Evolutionary conservation across 2,797 vertebrate genomes (phyloP).

Genomic region (Periophthalmus magnuspinnatus): DNA sequence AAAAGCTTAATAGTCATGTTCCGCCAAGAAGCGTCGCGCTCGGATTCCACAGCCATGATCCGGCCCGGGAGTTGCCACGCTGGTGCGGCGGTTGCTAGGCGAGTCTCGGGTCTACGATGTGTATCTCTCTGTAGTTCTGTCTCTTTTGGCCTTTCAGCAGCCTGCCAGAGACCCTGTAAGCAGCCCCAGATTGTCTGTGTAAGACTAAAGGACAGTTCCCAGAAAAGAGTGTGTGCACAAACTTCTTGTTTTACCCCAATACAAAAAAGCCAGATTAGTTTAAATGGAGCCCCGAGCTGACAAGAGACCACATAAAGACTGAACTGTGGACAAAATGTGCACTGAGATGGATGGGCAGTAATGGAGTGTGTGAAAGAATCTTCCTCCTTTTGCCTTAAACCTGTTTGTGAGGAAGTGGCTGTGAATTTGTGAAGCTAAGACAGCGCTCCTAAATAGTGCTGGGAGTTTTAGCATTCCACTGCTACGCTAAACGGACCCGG

Average conservation of each 20-base stretch:
- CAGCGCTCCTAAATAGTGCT: constrained; percentile 29
- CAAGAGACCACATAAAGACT: constrained; percentile 52
- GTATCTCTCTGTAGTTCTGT: constrained; percentile 45
- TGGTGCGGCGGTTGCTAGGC: constrained; percentile 61
- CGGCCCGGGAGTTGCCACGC: constrained; percentile 58
- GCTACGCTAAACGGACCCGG: constrained; percentile 24
- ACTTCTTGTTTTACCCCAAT: constrained; percentile 40
- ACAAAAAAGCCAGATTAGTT: constrained; percentile 53
- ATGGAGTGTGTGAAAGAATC: constrained; percentile 59
- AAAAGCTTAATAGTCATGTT: constrained; percentile 52
- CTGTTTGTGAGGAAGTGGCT: constrained; percentile 20
- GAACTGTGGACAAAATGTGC: constrained; percentile 45
- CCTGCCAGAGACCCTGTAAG: constrained; percentile 43
- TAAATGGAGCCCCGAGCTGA: constrained; percentile 50
- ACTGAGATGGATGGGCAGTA: constrained; percentile 53
- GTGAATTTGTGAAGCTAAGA: constrained; percentile 14
- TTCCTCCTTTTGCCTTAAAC: constrained; percentile 37
- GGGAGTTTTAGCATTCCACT: constrained; percentile 39
- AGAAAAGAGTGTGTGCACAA: constrained; percentile 26
- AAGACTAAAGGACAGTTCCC: constrained; percentile 47
- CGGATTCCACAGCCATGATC: constrained; percentile 58
- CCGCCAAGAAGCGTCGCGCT: constrained; percentile 51
- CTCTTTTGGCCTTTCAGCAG: constrained; percentile 38
- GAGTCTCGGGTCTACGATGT: constrained; percentile 43
- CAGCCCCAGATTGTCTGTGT: constrained; percentile 38